Conservation (phyloP, 2,797 vertebrate species). For the Myoxocephalus aenaeus region DNA sequence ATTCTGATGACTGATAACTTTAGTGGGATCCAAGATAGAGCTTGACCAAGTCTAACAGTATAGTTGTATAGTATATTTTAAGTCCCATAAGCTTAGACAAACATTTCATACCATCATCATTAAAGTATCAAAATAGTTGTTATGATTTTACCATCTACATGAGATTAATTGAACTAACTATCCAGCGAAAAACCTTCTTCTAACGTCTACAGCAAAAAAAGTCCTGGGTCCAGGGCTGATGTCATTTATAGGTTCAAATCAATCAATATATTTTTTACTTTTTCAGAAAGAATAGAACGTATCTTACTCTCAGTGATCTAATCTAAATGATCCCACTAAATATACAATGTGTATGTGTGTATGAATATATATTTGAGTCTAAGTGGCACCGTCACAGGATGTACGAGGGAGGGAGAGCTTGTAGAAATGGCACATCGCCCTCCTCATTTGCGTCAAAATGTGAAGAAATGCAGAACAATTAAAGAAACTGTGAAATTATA, state of each 20-base stretch:
- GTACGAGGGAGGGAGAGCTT: not conserved
- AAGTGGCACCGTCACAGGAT: slow-evolving; percentile 14
- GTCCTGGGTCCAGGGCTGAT: not conserved
- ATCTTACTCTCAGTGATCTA: not conserved
- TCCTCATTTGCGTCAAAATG: slow-evolving; percentile 38
- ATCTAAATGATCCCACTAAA: not conserved
- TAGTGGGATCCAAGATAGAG: not conserved
- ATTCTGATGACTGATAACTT: not conserved
- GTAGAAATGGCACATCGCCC: not conserved
- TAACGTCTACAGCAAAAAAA: not conserved
- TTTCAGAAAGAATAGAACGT: not conserved
- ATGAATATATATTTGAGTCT: not conserved
- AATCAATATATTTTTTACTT: not conserved
- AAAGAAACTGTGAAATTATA: not conserved
- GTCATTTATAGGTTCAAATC: not conserved
- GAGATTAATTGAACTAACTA: not conserved
- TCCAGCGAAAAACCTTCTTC: not conserved
- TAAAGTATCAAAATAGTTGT: not conserved
- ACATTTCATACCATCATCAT: not conserved
- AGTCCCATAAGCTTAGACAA: not conserved
- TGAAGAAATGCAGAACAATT: slow-evolving; percentile 15
- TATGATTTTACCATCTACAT: not conserved
- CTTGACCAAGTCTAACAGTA: not conserved
- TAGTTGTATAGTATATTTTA: not conserved
- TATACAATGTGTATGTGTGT: not conserved